phyloP scores from a whole-genome alignment of 2,113 vertebrate genomes.

The Uria lomvia region DNA sequence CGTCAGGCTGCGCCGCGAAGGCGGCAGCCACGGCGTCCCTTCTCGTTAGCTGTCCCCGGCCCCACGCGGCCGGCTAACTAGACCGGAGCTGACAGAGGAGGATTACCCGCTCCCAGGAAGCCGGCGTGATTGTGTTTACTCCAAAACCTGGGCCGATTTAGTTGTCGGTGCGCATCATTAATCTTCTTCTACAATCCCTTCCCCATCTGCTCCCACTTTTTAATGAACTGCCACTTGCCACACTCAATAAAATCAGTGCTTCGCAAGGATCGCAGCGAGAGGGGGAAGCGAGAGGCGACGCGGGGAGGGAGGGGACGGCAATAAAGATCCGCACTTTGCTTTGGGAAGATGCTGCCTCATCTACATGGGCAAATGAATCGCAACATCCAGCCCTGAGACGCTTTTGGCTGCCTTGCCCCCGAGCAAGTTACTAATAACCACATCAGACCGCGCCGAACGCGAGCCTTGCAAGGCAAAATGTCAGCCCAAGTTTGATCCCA shows the following conservation, averaged over 20 bases:
- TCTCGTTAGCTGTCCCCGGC: not conserved
- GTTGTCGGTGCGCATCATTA: slow-evolving; percentile 76
- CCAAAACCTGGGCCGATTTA: slow-evolving; percentile 71
- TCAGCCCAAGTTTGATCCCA: slow-evolving; percentile 49
- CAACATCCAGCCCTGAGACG: not conserved
- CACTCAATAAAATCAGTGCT: slow-evolving; percentile 75
- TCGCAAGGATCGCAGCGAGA: slow-evolving; percentile 33
- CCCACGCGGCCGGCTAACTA: slow-evolving; percentile 1
- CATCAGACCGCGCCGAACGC: not conserved
- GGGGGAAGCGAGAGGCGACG: not conserved
- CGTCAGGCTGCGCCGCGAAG: accelerated
- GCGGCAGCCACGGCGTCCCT: not conserved
- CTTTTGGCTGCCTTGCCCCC: slow-evolving; percentile 33
- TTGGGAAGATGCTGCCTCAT: not conserved
- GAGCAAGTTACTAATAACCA: slow-evolving; percentile 54
- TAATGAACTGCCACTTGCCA: slow-evolving; percentile 81
- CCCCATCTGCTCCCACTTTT: slow-evolving; percentile 80
- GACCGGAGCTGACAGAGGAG: slow-evolving; percentile 63
- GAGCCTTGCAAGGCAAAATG: not conserved
- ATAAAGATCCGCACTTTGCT: not conserved
- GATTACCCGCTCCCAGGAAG: slow-evolving; percentile 63
- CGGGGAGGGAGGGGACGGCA: not conserved
- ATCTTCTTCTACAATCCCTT: slow-evolving; percentile 77
- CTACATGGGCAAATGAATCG: not conserved
- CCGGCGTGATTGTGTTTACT: slow-evolving; percentile 71